Evolutionary conservation across 2,888 invertebrate species (phyloP).

Genomic region (Cheilosia vernalis): DNA sequence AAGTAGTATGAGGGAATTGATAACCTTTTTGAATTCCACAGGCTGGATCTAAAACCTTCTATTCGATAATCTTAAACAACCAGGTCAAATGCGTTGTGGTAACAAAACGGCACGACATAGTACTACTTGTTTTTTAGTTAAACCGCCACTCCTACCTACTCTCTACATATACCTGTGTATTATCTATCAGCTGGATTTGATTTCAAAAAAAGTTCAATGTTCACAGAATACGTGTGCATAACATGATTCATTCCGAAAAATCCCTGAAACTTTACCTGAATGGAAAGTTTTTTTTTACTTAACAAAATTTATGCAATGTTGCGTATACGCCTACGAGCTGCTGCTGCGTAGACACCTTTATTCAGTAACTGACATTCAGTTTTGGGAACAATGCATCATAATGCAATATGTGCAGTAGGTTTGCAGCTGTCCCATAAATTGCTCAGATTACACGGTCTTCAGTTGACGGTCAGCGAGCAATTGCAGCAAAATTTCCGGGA

Average conservation of each 20-base stretch:
- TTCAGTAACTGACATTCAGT: neutral
- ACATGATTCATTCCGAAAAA: neutral
- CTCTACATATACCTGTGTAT: too few relatives aligned
- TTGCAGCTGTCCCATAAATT: neutral
- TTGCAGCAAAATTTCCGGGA: conserved; percentile 14
- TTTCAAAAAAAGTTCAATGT: too few relatives aligned
- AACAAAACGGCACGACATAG: too few relatives aligned
- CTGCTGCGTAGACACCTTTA: too few relatives aligned
- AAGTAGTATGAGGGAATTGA: too few relatives aligned
- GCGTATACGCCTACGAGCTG: conserved; percentile 6
- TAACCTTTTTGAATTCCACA: too few relatives aligned
- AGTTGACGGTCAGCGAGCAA: conserved; percentile 3
- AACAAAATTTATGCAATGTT: neutral
- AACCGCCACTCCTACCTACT: too few relatives aligned
- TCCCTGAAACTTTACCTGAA: neutral
- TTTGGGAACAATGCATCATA: neutral
- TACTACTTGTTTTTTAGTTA: too few relatives aligned
- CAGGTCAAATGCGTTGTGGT: too few relatives aligned
- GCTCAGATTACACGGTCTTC: neutral
- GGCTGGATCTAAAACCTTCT: too few relatives aligned
- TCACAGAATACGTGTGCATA: neutral
- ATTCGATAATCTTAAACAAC: too few relatives aligned
- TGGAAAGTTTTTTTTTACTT: neutral
- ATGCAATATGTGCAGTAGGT: neutral
- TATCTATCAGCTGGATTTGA: too few relatives aligned